Base-by-base conservation (phyloP, 1,140 invertebrate species). In the Helicoverpa armigera region DNA sequence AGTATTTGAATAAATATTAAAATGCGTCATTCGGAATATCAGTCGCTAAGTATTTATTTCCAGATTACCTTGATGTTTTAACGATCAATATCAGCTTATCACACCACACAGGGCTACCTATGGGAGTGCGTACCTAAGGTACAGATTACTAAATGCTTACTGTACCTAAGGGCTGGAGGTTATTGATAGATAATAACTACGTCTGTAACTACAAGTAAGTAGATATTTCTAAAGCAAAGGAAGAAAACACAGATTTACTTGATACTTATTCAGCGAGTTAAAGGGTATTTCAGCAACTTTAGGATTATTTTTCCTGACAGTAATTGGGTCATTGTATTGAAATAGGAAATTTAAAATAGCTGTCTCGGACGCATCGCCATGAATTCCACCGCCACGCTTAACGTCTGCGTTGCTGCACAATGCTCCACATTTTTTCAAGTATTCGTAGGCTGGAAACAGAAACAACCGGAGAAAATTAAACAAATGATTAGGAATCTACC, bases 1-100 rank as follows among this genome's bases (percentile, higher is more conserved):
- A 67, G 35, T 60, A 96, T 0, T 67, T 65, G n/a, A n/a, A 97
- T 98, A 91, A 96, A 98, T 93, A 98, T 98, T 0, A 97, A 97
- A 83, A 98, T 96, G 91, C 98, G 97, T 80, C 29, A 75, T 95
- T 23, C 18, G 54, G n/a, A 56, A 56, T 56, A n/a, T 12, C 2
- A 53, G 35, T 43, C 35, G 3, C 35, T 43, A 43, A 16, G 3
- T 18, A 16, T 50, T 13, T 67, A 16, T 16, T 50, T 9, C 16
- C 53, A 53, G 13, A 53, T 53, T 29, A 29, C 10, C 48, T 3
- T 43, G 1, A 7, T 43, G 5, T 7, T 43, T 43, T 43, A 7
- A 43, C 35, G 35, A 43, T 43, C 4, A 43, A 7, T 43, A 43
- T 43, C 5, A 43, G 5, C 35, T 43, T 9, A 7, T 43, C 35